Evolutionary conservation across 1,140 invertebrate genomes (phyloP).

Genomic region (Bombus pyrosoma): DNA sequence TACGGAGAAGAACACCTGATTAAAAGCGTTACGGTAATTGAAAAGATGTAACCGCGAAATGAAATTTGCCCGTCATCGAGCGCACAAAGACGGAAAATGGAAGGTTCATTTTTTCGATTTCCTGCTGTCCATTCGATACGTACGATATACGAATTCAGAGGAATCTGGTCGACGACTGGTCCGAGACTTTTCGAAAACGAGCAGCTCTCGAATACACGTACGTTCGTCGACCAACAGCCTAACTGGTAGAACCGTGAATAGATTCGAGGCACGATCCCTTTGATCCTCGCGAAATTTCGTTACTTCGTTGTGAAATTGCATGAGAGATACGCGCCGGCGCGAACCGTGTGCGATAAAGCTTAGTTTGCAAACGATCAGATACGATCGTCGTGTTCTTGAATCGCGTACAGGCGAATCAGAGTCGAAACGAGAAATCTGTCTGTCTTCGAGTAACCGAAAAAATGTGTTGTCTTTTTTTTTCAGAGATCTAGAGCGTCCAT

Average conservation of each 20-base stretch:
- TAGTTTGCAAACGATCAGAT: neutral
- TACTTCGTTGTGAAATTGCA: constrained; percentile 15
- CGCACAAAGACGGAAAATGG: neutral
- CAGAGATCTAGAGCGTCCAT: neutral
- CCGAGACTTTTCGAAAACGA: constrained; percentile 32
- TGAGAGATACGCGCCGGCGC: neutral
- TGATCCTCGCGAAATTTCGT: constrained; percentile 25
- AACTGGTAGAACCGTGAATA: constrained; percentile 4
- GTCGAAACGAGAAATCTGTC: neutral
- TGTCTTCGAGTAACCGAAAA: neutral
- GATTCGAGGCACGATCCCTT: constrained; percentile 26
- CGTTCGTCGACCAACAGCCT: neutral
- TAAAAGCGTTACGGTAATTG: neutral
- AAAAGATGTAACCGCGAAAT: neutral
- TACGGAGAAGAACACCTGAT: neutral
- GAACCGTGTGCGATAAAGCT: constrained; percentile 20
- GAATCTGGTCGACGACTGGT: constrained; percentile 17
- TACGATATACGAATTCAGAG: neutral
- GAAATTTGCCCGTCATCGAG: neutral
- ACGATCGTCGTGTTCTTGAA: neutral
- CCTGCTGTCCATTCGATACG: neutral
- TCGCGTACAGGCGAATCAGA: neutral
- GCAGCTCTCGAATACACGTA: constrained; percentile 12
- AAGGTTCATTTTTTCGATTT: neutral
- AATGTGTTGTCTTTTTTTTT: neutral